Evolutionary conservation across 2,888 invertebrate species (phyloP).

Genomic region (Macaria liturata): DNA sequence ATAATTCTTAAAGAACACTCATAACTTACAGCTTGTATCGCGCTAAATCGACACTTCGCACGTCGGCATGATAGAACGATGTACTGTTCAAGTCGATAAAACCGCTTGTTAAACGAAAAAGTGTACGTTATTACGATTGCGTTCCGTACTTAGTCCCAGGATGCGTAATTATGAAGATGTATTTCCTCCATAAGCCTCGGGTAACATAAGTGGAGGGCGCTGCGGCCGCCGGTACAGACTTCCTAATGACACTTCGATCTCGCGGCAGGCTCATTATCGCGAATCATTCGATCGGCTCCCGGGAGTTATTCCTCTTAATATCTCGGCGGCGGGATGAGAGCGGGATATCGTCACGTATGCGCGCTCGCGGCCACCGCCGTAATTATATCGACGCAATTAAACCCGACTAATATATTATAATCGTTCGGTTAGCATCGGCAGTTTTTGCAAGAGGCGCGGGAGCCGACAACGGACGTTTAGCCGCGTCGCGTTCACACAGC

Average conservation of each 20-base stretch:
- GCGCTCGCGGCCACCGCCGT: conserved; percentile 66
- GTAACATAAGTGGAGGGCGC: conserved; percentile 60
- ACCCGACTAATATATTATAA: conserved; percentile 82
- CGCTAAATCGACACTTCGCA: background rate
- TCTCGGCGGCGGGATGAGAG: conserved; percentile 66
- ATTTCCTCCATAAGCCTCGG: conserved; percentile 64
- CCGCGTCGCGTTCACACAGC: conserved; percentile 56
- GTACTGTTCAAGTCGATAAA: conserved; percentile 21
- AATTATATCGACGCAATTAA: conserved; percentile 82
- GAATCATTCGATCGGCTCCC: conserved; percentile 76
- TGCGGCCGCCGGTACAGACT: conserved; percentile 67
- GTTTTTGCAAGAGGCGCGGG: conserved; percentile 70
- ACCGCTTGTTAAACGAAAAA: conserved; percentile 28
- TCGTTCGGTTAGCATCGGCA: conserved; percentile 75
- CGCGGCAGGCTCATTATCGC: conserved; percentile 78
- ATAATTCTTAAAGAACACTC: conserved; percentile 25
- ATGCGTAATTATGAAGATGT: conserved; percentile 72
- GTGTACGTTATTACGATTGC: conserved; percentile 48
- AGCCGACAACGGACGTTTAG: conserved; percentile 62
- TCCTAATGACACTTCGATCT: conserved; percentile 83
- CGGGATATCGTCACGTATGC: conserved; percentile 82
- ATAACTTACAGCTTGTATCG: conserved; percentile 6
- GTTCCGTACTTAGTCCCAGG: conserved; percentile 46
- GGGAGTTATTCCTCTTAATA: conserved; percentile 80
- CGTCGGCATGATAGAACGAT: conserved; percentile 22